These are phyloP conservation scores for Drosophila watanabei DNA, from an alignment of 1,140 invertebrate genomes.

Conservation along the genomic window DNA sequence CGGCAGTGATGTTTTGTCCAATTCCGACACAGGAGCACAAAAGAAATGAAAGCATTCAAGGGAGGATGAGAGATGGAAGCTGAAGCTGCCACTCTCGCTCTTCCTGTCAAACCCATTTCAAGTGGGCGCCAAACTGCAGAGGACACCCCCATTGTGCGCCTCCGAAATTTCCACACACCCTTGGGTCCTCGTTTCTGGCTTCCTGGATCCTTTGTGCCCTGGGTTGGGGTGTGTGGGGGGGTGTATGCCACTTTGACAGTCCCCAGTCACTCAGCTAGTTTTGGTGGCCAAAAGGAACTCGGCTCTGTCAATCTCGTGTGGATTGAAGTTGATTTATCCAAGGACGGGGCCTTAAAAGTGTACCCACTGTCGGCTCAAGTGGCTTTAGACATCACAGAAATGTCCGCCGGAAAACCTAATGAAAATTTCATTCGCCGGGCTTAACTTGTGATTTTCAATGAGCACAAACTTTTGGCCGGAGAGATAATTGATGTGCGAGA, in stretches of 20 bases:
- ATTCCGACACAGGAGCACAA: constrained; percentile 33
- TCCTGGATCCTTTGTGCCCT: not conserved
- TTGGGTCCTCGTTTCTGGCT: constrained; percentile 12
- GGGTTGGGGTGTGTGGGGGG: not conserved
- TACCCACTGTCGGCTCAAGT: constrained; percentile 12
- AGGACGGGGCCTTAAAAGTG: constrained; percentile 30
- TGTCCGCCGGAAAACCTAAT: constrained; percentile 11
- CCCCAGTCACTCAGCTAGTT: constrained; percentile 43
- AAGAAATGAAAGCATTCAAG: constrained; percentile 44
- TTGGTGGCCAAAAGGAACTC: constrained; percentile 34
- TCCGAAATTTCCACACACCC: constrained; percentile 6
- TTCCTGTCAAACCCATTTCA: constrained; percentile 62
- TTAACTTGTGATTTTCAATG: constrained; percentile 26
- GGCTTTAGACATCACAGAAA: constrained; percentile 30
- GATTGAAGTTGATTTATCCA: constrained; percentile 55
- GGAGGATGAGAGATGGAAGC: not conserved
- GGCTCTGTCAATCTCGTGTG: constrained; percentile 38
- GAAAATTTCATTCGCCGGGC: constrained; percentile 12
- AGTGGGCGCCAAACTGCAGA: constrained; percentile 49
- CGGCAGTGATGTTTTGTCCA: constrained; percentile 40
- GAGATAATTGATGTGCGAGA: constrained; percentile 13
- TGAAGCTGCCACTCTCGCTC: constrained; percentile 32
- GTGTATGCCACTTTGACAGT: constrained; percentile 45
- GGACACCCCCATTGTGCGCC: constrained; percentile 13
- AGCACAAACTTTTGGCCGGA: not conserved